Evolutionary conservation across 2,797 vertebrate genomes (phyloP).

Genomic region (Chelidonichthys spinosus): DNA sequence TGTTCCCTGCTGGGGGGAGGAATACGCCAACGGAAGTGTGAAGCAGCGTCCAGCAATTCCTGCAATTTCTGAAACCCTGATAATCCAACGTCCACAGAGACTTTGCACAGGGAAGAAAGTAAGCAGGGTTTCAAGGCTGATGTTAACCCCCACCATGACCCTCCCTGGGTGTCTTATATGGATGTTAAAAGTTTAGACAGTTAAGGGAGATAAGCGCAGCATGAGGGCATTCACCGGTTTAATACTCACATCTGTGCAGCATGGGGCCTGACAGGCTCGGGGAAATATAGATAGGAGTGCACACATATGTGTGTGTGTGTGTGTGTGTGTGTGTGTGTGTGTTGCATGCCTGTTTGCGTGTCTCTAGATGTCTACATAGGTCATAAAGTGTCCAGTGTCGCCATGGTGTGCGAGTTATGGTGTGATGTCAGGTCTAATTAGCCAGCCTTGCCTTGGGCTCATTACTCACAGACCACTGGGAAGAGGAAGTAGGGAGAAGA

Average conservation of each 20-base stretch:
- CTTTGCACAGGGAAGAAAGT: not conserved
- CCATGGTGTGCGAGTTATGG: slow-evolving; percentile 57
- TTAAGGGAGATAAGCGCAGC: slow-evolving; percentile 10
- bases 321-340: not conserved
- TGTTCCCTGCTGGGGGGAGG: not conserved
- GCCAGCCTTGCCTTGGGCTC: slow-evolving; percentile 72
- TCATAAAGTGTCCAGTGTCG: slow-evolving; percentile 55
- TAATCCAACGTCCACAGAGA: not conserved
- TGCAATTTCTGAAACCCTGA: not conserved
- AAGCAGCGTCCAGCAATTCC: not conserved
- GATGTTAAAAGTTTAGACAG: slow-evolving; percentile 25
- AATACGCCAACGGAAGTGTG: not conserved
- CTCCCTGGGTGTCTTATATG: slow-evolving; percentile 23
- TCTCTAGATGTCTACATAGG: slow-evolving; percentile 48
- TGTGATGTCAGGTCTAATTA: slow-evolving; percentile 84
- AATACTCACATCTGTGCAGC: slow-evolving; percentile 36
- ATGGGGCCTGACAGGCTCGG: slow-evolving; percentile 27
- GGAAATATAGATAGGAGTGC: slow-evolving; percentile 1
- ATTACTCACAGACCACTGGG: slow-evolving; percentile 76
- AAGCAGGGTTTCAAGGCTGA: slow-evolving; percentile 6
- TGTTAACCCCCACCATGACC: slow-evolving; percentile 14
- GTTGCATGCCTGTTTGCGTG: slow-evolving; percentile 17
- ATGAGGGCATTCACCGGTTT: slow-evolving; percentile 1
- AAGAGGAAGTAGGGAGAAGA: slow-evolving; percentile 48
- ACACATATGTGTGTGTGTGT: not conserved